Percentiles rank a stretch among this genome's conserved stretches.
Evolutionary conservation across 1,140 invertebrate species (phyloP).

Genomic region (Pantala flavescens): DNA sequence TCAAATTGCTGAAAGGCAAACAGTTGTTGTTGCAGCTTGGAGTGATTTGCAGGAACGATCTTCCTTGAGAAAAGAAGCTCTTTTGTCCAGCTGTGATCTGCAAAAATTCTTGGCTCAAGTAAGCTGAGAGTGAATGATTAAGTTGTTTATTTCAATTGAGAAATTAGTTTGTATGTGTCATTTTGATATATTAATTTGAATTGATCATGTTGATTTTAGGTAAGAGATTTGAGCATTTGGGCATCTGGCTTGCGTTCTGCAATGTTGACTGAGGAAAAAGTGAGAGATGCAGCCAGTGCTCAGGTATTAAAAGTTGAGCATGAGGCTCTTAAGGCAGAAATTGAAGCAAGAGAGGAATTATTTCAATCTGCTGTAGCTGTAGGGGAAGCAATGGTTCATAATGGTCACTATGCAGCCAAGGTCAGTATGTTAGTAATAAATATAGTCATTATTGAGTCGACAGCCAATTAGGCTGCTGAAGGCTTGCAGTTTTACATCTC

Average conservation of each 20-base stretch:
- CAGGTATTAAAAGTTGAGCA: constrained; percentile 82
- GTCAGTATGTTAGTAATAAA: constrained; percentile 30
- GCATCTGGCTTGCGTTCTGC: constrained; percentile 63
- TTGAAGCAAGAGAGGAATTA: constrained; percentile 82
- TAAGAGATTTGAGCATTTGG: constrained; percentile 84
- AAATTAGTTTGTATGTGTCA: too few species aligned
- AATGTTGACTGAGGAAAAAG: constrained; percentile 74
- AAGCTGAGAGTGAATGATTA: constrained; percentile 19
- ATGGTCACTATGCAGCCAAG: constrained; percentile 67
- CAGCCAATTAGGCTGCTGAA: too few species aligned
- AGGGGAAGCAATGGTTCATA: constrained; percentile 74
- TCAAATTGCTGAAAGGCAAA: constrained; percentile 73
- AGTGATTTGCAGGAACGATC: constrained; percentile 71
- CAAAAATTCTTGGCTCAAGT: constrained; percentile 75
- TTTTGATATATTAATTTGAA: too few species aligned
- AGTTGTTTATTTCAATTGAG: too few species aligned
- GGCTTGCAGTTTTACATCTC: too few species aligned
- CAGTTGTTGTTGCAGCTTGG: constrained; percentile 78
- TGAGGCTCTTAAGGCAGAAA: constrained; percentile 84
- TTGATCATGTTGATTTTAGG: constrained; percentile 38
- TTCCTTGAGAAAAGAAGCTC: constrained; percentile 60
- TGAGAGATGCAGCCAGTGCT: constrained; percentile 74
- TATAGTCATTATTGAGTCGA: too few species aligned
- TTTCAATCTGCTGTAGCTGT: constrained; percentile 69
- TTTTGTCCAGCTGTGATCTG: constrained; percentile 79